Evolutionary conservation across 2,888 invertebrate genomes (phyloP).

Genomic region (Dexiosoma caninum): DNA sequence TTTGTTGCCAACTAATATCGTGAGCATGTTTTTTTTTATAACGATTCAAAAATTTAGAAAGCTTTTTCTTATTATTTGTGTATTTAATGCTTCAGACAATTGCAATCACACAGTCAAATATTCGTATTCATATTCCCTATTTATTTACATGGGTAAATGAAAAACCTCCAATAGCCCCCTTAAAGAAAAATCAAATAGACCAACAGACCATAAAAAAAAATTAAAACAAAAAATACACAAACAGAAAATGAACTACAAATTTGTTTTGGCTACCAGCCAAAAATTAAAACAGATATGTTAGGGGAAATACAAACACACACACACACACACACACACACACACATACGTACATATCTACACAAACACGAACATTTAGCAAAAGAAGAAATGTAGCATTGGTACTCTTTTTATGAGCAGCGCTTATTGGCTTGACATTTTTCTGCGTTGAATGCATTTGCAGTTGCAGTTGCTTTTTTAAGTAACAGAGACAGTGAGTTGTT

Average conservation of each 20-base stretch:
- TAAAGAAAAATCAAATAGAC: slow-evolving; percentile 26
- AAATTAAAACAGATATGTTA: slow-evolving; percentile 44
- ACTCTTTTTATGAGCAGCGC: slow-evolving; percentile 57
- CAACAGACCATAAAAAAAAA: not conserved
- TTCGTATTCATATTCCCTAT: not conserved
- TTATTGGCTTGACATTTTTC: slow-evolving; percentile 49
- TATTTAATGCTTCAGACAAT: slow-evolving; percentile 40
- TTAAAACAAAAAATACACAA: slow-evolving; percentile 9
- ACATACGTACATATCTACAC: too few relatives aligned
- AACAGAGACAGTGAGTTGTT: not conserved
- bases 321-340: not conserved
- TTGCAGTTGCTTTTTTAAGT: not conserved
- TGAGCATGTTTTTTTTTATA: not conserved
- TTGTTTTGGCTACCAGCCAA: slow-evolving; percentile 53
- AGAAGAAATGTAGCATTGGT: slow-evolving; percentile 14
- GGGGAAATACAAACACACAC: not conserved
- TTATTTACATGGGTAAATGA: slow-evolving; percentile 21
- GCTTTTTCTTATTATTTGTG: slow-evolving; percentile 40
- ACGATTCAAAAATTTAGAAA: slow-evolving; percentile 40
- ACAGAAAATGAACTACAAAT: slow-evolving; percentile 48
- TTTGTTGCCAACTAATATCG: not conserved
- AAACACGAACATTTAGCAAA: not conserved
- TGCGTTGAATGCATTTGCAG: slow-evolving; percentile 2
- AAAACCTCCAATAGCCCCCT: slow-evolving; percentile 19
- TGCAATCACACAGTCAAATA: not conserved